Percentiles rank a stretch among this genome's conserved stretches.
phyloP scores from a whole-genome alignment of 2,797 vertebrate genomes.

The Etheostoma nigrum region DNA sequence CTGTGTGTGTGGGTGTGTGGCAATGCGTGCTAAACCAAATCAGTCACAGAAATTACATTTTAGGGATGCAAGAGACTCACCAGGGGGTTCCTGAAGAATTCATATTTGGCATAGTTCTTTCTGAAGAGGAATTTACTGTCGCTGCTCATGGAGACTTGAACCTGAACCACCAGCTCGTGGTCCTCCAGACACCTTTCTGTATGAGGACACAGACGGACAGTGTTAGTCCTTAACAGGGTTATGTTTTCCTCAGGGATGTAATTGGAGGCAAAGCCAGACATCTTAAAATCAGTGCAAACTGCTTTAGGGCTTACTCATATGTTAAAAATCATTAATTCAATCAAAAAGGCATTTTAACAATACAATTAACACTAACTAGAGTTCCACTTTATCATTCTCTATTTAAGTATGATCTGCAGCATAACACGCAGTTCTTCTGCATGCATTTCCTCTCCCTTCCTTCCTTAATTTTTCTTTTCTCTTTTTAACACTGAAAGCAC shows the following conservation, averaged over 20 bases:
- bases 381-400: constrained; percentile 3
- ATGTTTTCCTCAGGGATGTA: constrained; percentile 7
- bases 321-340: neutral
- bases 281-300: neutral
- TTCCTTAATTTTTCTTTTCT: constrained; percentile 1
- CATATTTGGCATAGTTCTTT: constrained; percentile 99
- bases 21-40: constrained; percentile 45
- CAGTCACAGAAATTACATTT: constrained; percentile 60
- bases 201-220: constrained; percentile 35
- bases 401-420: constrained; percentile 9
- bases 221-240: constrained; percentile 19
- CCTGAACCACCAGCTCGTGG: constrained; percentile 95
- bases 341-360: neutral
- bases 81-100: constrained; percentile 97
- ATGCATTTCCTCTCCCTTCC: constrained; percentile 16
- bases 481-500: constrained; percentile 25
- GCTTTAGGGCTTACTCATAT: neutral
- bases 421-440: constrained; percentile 40
- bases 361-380: neutral
- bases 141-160: constrained; percentile 92
- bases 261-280: neutral
- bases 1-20: constrained; percentile 12
- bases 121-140: constrained; percentile 97
- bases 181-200: constrained; percentile 91
- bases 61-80: constrained; percentile 81